Evolutionary conservation across 2,113 vertebrate species (phyloP), one percentile per base, ranked within the genome.

Genomic region (Elephantulus edwardii): DNA sequence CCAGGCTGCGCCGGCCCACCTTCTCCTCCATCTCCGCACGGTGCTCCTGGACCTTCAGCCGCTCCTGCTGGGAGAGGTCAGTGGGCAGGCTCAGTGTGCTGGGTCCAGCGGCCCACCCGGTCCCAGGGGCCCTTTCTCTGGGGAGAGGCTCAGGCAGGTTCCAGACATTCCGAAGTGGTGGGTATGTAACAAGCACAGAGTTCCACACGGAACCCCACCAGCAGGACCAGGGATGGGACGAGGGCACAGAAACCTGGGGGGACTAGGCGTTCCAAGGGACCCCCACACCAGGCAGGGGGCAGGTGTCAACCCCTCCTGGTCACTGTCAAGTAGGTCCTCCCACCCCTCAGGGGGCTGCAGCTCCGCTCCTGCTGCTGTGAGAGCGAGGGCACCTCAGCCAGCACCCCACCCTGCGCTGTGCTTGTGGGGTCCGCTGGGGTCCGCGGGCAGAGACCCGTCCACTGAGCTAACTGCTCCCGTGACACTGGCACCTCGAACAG

Each of bases 21-120:
- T 99, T 99, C 93, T 99, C 99, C 56, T 99, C 98, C 88, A 98
- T 96, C 90, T 99, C 99, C 0, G 88, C 97, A 42, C 98, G 98
- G 50, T 98, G 98, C 90, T 99, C 98, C 0, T 96, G 98, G 4
- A 98, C 98, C 96, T 99, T 99, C 86, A 99, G 89, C n/a, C 98
- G 98, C 97, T 99, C 99, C 99, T 99, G 97, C 24, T 6, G 72
- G 28, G 93, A 35, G 17, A 71, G 17, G 22, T 50, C 81, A 0
- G 13, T 5, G 4, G 62, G 80, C 54, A 60, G 24, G 86, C 79
- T 72, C 54, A 92, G 80, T 1, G 0, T 0, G 0, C n/a, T 56
- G 30, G 2, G 28, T 28, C 26, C 58, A 22, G 16, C 12, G 0
- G 40, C 35, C 22, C 72, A 28, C 9, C 84, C 72, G 12, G 4